phyloP scores from a whole-genome alignment of 1,140 invertebrate species.

The Zaprionus inermis region DNA sequence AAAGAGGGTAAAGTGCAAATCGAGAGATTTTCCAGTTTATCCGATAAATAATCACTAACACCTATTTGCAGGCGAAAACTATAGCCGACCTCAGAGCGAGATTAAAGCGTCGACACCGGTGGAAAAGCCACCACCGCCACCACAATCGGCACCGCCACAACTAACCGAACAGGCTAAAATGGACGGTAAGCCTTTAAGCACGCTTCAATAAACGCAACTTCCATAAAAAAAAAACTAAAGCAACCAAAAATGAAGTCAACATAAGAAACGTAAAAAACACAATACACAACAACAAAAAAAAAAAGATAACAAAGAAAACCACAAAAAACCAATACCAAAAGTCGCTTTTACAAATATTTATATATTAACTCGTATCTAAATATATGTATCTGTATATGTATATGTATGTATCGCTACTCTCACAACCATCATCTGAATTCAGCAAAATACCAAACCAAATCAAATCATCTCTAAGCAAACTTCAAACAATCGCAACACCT shows the following conservation, averaged over 20 bases:
- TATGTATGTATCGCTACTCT: conserved; percentile 83
- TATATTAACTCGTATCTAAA: conserved; percentile 81
- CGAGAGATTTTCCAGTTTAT: conserved; percentile 48
- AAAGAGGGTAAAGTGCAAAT: conserved; percentile 93
- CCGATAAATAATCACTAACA: not conserved
- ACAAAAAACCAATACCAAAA: conserved; percentile 42
- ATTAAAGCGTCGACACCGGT: conserved; percentile 88
- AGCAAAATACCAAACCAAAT: conserved; percentile 33
- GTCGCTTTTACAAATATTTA: conserved; percentile 83
- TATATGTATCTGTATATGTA: conserved; percentile 82
- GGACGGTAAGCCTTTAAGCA: conserved; percentile 83
- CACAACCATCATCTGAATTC: conserved; percentile 74
- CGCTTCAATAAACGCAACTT: conserved; percentile 83
- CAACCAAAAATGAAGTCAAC: conserved; percentile 56
- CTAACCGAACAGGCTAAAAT: conserved; percentile 85
- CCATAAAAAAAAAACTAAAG: conserved; percentile 61
- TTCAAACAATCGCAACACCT: conserved; percentile 65
- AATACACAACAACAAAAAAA: conserved; percentile 40
- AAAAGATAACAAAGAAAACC: conserved; percentile 7
- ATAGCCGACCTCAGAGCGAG: conserved; percentile 89
- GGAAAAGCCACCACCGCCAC: conserved; percentile 87
- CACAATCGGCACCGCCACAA: conserved; percentile 88
- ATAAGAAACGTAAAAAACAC: conserved; percentile 41
- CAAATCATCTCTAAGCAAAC: conserved; percentile 78
- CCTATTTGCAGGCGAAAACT: conserved; percentile 70